These are phyloP conservation scores for Semnornis frantzii DNA, from an alignment of 2,113 vertebrate species.

Conservation along the genomic window DNA sequence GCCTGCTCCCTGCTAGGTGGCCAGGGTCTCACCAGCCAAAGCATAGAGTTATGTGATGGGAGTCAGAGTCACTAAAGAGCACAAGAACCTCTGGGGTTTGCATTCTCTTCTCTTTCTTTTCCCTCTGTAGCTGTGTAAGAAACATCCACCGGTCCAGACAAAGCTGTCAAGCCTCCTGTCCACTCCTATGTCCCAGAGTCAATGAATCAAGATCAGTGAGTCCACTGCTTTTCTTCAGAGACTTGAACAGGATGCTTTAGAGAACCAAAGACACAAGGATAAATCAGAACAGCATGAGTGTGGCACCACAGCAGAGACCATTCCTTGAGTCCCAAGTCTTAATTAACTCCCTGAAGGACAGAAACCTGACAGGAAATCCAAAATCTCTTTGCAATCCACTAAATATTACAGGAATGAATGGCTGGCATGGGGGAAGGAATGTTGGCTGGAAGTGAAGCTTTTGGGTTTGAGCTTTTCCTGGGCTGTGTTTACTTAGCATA, in stretches of 20 bases:
- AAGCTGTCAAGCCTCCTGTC: not conserved
- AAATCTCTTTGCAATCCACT: slow-evolving; percentile 35
- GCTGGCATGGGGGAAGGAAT: slow-evolving; percentile 26
- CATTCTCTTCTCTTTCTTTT: not conserved
- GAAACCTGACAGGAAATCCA: slow-evolving; percentile 49
- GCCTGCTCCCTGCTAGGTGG: not conserved
- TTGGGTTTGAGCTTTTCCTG: slow-evolving; percentile 28
- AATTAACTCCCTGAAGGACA: slow-evolving; percentile 41
- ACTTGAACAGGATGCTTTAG: not conserved
- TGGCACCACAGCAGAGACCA: not conserved
- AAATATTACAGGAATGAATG: slow-evolving; percentile 48
- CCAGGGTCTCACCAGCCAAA: not conserved
- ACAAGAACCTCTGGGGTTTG: not conserved
- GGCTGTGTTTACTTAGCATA: slow-evolving; percentile 39
- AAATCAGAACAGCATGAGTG: not conserved
- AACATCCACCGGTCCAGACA: not conserved
- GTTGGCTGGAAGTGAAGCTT: not conserved
- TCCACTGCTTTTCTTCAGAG: not conserved
- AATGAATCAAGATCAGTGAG: not conserved
- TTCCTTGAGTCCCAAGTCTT: not conserved
- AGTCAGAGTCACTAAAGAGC: not conserved
- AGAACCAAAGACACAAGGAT: not conserved
- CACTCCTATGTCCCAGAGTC: not conserved
- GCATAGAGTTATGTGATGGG: accelerated
- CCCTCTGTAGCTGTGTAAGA: not conserved